Conservation (phyloP, 2,888 invertebrate genomes). For the Amphimallon solstitiale region DNA sequence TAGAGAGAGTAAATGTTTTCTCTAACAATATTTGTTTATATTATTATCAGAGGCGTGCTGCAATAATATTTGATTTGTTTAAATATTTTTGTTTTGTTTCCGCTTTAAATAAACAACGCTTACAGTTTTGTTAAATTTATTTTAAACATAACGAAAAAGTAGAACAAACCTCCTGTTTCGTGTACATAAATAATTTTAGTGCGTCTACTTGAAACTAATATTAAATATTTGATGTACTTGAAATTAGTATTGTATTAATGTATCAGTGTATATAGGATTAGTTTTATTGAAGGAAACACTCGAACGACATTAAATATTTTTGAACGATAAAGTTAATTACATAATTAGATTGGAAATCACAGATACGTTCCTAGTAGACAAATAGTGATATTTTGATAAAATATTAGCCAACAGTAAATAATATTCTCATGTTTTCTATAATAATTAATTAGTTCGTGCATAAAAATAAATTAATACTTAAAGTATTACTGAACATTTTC, state of each 20-base stretch:
- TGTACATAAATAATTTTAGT: not conserved
- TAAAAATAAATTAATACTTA: too few species aligned
- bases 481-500: too few species aligned
- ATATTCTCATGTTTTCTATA: too few species aligned
- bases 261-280: not conserved
- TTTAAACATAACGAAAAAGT: not conserved
- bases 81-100: constrained; percentile 38
- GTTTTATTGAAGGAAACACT: constrained; percentile 4
- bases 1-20: constrained; percentile 36
- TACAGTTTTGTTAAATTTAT: not conserved
- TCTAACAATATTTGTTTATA: constrained; percentile 40
- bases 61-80: constrained; percentile 34
- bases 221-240: constrained; percentile 11
- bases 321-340: not conserved
- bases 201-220: not conserved
- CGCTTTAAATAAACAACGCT: constrained; percentile 7
- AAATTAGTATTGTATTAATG: not conserved
- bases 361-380: too few species aligned
- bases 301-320: not conserved
- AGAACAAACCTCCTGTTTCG: not conserved
- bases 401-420: too few species aligned
- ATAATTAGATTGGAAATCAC: too few species aligned
- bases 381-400: too few species aligned
- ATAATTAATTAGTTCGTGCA: too few species aligned
- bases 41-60: constrained; percentile 35